Conservation (phyloP, 2,797 vertebrate species). For the Sebastolobus altivelis region DNA sequence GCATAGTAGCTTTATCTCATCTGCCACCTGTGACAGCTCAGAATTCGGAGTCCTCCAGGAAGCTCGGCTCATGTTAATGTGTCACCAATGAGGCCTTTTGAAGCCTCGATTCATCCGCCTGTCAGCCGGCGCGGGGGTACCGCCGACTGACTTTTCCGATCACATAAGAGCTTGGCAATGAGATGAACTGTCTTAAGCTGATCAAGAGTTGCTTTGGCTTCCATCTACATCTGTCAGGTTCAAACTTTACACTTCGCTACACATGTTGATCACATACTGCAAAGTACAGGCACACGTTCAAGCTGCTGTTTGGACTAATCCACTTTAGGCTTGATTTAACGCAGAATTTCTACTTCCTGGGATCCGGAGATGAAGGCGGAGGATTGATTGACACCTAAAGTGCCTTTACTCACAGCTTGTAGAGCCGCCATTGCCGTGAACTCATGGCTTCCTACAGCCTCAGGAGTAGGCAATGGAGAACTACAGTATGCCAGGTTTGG, state of each 20-base stretch:
- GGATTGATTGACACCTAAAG: conserved; percentile 70
- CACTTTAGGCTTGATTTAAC: conserved; percentile 65
- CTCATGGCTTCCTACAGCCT: conserved; percentile 46
- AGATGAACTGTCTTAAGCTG: conserved; percentile 68
- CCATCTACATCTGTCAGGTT: conserved; percentile 74
- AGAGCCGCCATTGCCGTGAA: conserved; percentile 47
- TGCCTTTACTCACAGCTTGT: conserved; percentile 61
- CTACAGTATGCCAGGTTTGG: conserved; percentile 36
- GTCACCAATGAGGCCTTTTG: conserved; percentile 75
- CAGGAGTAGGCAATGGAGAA: conserved; percentile 49
- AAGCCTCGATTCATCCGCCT: conserved; percentile 72
- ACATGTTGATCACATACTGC: conserved; percentile 70
- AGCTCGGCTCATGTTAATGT: conserved; percentile 73
- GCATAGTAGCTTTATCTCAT: conserved; percentile 76
- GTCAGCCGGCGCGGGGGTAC: conserved; percentile 56
- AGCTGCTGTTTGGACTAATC: conserved; percentile 60
- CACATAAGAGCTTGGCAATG: conserved; percentile 60
- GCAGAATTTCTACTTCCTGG: conserved; percentile 57
- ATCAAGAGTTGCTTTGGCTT: conserved; percentile 72
- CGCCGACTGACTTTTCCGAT: conserved; percentile 62
- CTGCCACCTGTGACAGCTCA: conserved; percentile 77
- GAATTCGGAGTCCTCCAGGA: conserved; percentile 70
- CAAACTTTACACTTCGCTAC: conserved; percentile 72
- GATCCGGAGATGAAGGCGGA: conserved; percentile 55
- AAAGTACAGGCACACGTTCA: conserved; percentile 63